Conservation (phyloP, 2,797 vertebrate species). For the Syngnathus rostellatus region DNA sequence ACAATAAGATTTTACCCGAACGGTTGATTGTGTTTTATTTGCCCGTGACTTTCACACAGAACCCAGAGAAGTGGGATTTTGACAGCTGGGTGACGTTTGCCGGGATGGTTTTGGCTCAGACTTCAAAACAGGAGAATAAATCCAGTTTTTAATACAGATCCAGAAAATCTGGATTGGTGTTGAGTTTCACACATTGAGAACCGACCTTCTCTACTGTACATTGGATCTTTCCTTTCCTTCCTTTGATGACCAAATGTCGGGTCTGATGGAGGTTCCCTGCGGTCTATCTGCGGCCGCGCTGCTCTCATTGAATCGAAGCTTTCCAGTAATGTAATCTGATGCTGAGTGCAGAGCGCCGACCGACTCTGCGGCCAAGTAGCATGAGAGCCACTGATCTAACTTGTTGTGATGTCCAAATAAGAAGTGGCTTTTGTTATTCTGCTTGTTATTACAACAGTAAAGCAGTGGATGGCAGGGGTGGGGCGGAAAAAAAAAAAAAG, state of each 20-base stretch:
- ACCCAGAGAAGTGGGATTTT: not conserved
- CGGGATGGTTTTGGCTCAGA: not conserved
- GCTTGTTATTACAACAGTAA: slow-evolving; percentile 4
- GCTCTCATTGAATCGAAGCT: slow-evolving; percentile 41
- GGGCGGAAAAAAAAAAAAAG: not conserved
- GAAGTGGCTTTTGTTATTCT: not conserved
- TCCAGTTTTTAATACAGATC: no score
- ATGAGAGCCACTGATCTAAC: slow-evolving; percentile 2
- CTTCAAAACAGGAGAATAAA: no score
- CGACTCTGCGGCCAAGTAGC: slow-evolving; percentile 12
- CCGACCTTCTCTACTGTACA: not conserved
- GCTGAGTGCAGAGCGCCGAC: slow-evolving; percentile 31
- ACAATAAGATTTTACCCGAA: not conserved
- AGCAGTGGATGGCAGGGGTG: not conserved
- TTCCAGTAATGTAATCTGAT: slow-evolving; percentile 51
- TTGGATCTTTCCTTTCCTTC: no score
- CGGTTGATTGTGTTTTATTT: no score
- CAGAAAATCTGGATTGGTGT: no score
- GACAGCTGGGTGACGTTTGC: not conserved
- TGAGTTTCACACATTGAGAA: no score
- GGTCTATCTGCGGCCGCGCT: slow-evolving; percentile 16
- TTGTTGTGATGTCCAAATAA: slow-evolving; percentile 2
- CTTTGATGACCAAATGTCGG: not conserved
- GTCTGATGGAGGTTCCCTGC: not conserved
- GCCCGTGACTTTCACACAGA: not conserved